Evolutionary conservation across 2,888 invertebrate genomes (phyloP).

Genomic region (Campoletis raptor): DNA sequence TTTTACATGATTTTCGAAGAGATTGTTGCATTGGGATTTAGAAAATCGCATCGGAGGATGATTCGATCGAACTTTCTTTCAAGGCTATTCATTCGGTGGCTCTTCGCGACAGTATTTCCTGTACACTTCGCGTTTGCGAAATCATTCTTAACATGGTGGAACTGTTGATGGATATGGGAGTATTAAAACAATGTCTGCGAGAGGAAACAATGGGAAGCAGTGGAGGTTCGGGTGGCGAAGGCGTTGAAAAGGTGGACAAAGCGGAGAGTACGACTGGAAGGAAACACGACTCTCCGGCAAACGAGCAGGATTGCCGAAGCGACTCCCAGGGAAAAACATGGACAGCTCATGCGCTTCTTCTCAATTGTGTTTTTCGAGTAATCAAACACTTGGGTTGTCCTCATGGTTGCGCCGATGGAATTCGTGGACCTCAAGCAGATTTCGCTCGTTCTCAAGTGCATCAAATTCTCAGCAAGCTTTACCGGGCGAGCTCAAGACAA

Average conservation of each 20-base stretch:
- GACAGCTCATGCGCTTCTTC: constrained; percentile 90
- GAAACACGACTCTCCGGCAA: constrained; percentile 76
- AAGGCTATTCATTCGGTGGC: constrained; percentile 95
- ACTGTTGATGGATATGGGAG: constrained; percentile 95
- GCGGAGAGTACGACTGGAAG: constrained; percentile 70
- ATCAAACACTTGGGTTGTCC: constrained; percentile 97
- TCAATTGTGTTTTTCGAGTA: constrained; percentile 90
- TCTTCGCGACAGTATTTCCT: constrained; percentile 93
- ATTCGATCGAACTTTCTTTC: constrained; percentile 71
- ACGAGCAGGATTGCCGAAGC: constrained; percentile 73
- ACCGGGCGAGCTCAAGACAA: constrained; percentile 88
- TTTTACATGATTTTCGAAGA: not conserved
- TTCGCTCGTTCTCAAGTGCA: constrained; percentile 95
- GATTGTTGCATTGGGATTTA: not conserved
- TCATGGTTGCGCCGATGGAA: constrained; percentile 94
- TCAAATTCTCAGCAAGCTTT: constrained; percentile 90
- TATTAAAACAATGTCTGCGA: constrained; percentile 88
- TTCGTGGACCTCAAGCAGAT: constrained; percentile 95
- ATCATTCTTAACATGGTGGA: constrained; percentile 97
- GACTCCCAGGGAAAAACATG: constrained; percentile 68
- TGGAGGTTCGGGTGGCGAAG: constrained; percentile 77
- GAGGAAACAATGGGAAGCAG: constrained; percentile 86
- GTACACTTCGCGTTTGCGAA: constrained; percentile 96
- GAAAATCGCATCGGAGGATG: not conserved
- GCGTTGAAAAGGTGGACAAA: constrained; percentile 75